Percentiles rank a stretch among this genome's conserved stretches.
phyloP scores from a whole-genome alignment of 2,113 vertebrate genomes.

The Rhinichthys klamathensis region DNA sequence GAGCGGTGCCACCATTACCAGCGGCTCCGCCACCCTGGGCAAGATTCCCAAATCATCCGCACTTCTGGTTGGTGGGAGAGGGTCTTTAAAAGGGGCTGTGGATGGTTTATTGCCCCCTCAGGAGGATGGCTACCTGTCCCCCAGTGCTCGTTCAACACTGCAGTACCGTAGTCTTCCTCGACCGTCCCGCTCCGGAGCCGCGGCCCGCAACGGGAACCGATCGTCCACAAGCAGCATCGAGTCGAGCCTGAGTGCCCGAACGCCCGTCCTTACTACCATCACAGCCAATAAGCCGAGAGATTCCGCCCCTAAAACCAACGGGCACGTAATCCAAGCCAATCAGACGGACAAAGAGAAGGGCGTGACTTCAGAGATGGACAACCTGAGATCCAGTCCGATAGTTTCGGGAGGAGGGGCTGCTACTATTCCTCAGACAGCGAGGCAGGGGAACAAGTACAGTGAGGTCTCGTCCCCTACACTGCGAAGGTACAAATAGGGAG shows the following conservation, averaged over 20 bases:
- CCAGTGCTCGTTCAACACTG: slow-evolving; percentile 89
- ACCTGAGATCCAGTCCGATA: slow-evolving; percentile 80
- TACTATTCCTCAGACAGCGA: slow-evolving; percentile 76
- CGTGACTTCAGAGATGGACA: slow-evolving; percentile 86
- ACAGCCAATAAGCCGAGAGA: slow-evolving; percentile 79
- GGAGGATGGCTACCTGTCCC: slow-evolving; percentile 88
- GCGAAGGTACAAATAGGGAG: slow-evolving; percentile 81
- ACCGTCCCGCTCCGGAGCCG: slow-evolving; percentile 86
- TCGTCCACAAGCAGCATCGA: slow-evolving; percentile 99
- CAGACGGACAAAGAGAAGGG: slow-evolving; percentile 98
- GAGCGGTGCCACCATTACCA: slow-evolving; percentile 92
- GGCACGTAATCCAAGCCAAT: slow-evolving; percentile 82
- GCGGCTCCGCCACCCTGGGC: slow-evolving; percentile 93
- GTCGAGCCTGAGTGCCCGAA: slow-evolving; percentile 84
- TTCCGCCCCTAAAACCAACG: slow-evolving; percentile 74
- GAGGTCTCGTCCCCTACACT: slow-evolving; percentile 96
- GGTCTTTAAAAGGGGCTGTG: slow-evolving; percentile 77
- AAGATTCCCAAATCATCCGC: slow-evolving; percentile 93
- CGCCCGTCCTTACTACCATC: slow-evolving; percentile 63
- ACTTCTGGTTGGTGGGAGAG: slow-evolving; percentile 76
- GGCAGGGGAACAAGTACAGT: slow-evolving; percentile 85
- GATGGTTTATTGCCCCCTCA: slow-evolving; percentile 83
- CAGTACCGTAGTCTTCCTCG: slow-evolving; percentile 96
- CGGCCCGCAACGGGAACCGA: slow-evolving; percentile 86
- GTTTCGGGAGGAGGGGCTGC: slow-evolving; percentile 77